phyloP scores from a whole-genome alignment of 2,888 invertebrate species.

The Drosophila anceps region DNA sequence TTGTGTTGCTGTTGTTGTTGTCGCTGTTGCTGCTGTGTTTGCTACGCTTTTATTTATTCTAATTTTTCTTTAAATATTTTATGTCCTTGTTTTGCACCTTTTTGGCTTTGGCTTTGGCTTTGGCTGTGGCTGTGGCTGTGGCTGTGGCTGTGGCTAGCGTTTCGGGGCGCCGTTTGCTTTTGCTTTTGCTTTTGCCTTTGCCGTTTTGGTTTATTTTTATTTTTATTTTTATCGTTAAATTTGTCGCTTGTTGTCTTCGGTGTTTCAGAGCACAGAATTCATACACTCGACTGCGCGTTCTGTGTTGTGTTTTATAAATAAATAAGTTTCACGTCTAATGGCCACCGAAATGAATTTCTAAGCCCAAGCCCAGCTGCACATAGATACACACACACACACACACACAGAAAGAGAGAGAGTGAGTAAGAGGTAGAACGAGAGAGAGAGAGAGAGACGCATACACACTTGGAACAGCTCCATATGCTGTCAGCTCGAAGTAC shows the following conservation, averaged over 20 bases:
- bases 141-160: conserved; percentile 19
- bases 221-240: conserved; percentile 39
- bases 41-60: conserved; percentile 11
- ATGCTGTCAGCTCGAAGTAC: conserved; percentile 24
- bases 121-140: conserved; percentile 16
- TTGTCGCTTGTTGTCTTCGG: conserved; percentile 47
- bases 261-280: conserved; percentile 52
- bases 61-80: conserved; percentile 38
- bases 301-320: conserved; percentile 68
- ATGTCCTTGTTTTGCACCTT: conserved; percentile 61
- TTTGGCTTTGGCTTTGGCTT: conserved; percentile 25
- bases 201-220: conserved; percentile 30
- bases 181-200: conserved; percentile 21
- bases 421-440: not conserved
- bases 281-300: conserved; percentile 75
- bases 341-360: conserved; percentile 64
- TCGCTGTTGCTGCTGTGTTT: not conserved
- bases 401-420: not conserved
- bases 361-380: conserved; percentile 58
- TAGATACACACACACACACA: conserved; percentile 3
- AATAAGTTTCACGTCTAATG: conserved; percentile 60
- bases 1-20: not conserved
- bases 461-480: conserved; percentile 12
- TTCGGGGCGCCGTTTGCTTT: conserved; percentile 22
- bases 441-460: not conserved